A percentile compares a stretch with the other conserved stretches of the same genome.
phyloP scores from a whole-genome alignment of 2,888 invertebrate species.

The Drosophila mimica region DNA sequence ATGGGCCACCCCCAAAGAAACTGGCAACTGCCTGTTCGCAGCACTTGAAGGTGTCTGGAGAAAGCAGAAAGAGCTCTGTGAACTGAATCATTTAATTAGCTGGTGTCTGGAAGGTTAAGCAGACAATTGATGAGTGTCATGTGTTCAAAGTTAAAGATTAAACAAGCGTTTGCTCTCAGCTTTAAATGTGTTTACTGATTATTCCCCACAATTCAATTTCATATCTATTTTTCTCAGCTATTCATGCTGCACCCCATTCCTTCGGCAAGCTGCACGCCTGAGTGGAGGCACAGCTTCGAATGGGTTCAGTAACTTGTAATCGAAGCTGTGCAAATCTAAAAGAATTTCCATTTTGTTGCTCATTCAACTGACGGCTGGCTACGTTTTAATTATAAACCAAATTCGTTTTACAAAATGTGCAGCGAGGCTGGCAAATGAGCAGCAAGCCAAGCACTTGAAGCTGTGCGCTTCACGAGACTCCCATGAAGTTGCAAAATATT shows the following conservation, averaged over 20 bases:
- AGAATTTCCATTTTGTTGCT: slow-evolving; percentile 76
- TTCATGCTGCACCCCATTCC: slow-evolving; percentile 3
- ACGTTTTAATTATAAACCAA: slow-evolving; percentile 80
- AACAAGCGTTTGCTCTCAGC: background rate
- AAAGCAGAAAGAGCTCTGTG: slow-evolving; percentile 9
- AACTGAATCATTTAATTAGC: slow-evolving; percentile 75
- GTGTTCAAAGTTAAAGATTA: slow-evolving; percentile 7
- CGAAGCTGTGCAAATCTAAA: slow-evolving; percentile 52
- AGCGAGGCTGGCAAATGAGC: slow-evolving; percentile 68
- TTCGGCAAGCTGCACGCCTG: slow-evolving; percentile 46
- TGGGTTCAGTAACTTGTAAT: slow-evolving; percentile 72
- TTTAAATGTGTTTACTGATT: slow-evolving; percentile 9
- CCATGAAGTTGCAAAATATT: slow-evolving; percentile 82
- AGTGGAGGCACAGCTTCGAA: slow-evolving; percentile 42
- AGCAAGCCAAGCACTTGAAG: slow-evolving; percentile 61
- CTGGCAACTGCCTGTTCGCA: slow-evolving; percentile 10
- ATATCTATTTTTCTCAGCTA: slow-evolving; percentile 4
- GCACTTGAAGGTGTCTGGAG: slow-evolving; percentile 45
- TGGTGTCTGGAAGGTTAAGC: slow-evolving; percentile 11
- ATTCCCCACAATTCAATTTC: slow-evolving; percentile 35
- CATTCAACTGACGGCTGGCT: slow-evolving; percentile 78
- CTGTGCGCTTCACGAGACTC: slow-evolving; percentile 58
- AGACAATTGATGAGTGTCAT: slow-evolving; percentile 36
- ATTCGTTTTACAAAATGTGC: slow-evolving; percentile 65
- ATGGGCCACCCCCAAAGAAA: slow-evolving; percentile 47